Evolutionary conservation across 2,888 invertebrate species (phyloP).

Genomic region (Metalampra italica): DNA sequence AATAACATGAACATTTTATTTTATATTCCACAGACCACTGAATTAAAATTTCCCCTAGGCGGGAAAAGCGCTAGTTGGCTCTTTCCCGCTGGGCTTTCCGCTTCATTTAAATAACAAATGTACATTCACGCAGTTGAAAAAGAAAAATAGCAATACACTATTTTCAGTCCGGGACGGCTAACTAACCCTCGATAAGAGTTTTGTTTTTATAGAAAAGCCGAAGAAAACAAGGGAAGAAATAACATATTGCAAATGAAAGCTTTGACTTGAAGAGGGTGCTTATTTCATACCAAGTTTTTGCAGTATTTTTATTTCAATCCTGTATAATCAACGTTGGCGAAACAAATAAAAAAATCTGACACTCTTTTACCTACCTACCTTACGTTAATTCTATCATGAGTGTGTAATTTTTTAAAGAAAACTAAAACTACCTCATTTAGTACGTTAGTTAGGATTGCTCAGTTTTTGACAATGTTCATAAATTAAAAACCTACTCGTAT

Average conservation of each 20-base stretch:
- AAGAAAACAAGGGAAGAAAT: conserved; percentile 9
- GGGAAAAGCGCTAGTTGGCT: conserved; percentile 20
- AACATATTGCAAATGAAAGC: no score
- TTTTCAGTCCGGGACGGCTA: conserved; percentile 18
- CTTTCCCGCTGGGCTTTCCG: conserved; percentile 30
- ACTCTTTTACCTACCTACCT: no score
- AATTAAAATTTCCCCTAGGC: neutral
- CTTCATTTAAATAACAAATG: conserved; percentile 57
- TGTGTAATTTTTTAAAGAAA: no score
- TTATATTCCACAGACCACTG: neutral
- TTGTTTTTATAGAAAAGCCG: neutral
- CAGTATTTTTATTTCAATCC: no score
- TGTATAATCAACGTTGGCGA: no score
- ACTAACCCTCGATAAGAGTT: neutral
- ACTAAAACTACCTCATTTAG: no score
- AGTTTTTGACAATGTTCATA: no score
- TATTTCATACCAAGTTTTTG: no score
- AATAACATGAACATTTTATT: neutral
- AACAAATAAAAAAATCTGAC: no score
- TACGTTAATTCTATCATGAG: no score
- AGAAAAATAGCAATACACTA: conserved; percentile 30
- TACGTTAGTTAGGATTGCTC: no score
- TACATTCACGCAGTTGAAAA: conserved; percentile 27
- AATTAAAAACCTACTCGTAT: conserved; percentile 25
- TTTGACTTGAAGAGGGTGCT: no score